A percentile compares a stretch with the other conserved stretches of the same genome.
Conservation (phyloP, 2,797 vertebrate genomes). For the Podarcis lilfordi region DNA sequence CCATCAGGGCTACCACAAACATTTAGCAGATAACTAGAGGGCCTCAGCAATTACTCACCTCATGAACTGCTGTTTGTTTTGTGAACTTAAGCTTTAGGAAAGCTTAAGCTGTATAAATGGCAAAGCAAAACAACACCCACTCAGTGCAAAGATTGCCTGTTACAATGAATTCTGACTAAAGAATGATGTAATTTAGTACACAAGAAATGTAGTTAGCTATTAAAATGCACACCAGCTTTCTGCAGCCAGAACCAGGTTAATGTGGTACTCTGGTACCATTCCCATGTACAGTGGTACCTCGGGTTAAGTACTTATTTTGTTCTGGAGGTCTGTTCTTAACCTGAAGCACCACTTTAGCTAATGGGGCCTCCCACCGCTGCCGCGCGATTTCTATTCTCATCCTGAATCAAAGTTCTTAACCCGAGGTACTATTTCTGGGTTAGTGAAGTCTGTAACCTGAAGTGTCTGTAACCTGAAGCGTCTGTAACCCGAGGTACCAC, state of each 20-base stretch:
- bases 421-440: too few relatives aligned
- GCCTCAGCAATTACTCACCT: slow-evolving; percentile 10
- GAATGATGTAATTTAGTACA: background rate
- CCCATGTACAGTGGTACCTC: background rate
- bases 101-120: background rate
- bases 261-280: background rate
- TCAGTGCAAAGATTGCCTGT: background rate
- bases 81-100: background rate
- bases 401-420: too few relatives aligned
- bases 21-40: background rate
- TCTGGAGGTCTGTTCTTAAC: too few relatives aligned
- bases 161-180: background rate
- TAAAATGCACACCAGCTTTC: background rate
- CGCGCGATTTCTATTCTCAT: too few relatives aligned
- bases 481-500: too few relatives aligned
- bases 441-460: too few relatives aligned
- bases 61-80: slow-evolving; percentile 16
- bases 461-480: too few relatives aligned
- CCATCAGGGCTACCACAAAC: background rate
- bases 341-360: too few relatives aligned
- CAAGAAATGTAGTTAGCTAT: background rate
- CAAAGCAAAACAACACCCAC: background rate
- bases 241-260: background rate
- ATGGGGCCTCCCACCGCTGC: too few relatives aligned
- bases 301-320: too few relatives aligned